These are phyloP conservation scores for Caprella mutica DNA, from an alignment of 2,888 invertebrate species.

Conservation along the genomic window DNA sequence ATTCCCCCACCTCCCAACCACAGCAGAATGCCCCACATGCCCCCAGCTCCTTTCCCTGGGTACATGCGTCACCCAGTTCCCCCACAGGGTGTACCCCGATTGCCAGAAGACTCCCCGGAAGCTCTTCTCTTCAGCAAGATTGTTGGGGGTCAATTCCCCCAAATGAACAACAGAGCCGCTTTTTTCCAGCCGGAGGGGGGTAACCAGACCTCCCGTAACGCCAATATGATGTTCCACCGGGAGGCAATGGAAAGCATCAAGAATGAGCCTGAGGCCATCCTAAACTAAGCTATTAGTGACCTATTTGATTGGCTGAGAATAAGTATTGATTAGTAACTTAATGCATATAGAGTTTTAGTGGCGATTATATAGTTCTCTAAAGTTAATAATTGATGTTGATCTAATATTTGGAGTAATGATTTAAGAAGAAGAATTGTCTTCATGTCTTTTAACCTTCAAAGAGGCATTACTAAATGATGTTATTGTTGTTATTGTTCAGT, in stretches of 20 bases:
- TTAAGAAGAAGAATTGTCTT: no score
- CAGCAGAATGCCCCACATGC: slow-evolving; percentile 27
- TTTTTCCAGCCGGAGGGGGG: not conserved
- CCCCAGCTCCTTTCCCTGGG: slow-evolving; percentile 25
- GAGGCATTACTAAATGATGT: no score
- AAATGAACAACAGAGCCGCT: not conserved
- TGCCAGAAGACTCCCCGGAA: slow-evolving; percentile 24
- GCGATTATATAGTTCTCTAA: no score
- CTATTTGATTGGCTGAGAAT: no score
- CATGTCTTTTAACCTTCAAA: no score
- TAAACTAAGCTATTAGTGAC: no score
- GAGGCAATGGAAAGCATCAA: slow-evolving; percentile 28
- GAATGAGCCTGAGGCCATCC: slow-evolving; percentile 33
- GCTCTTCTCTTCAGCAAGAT: slow-evolving; percentile 28
- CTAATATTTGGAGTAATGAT: no score
- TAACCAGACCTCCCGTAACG: slow-evolving; percentile 14
- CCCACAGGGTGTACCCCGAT: slow-evolving; percentile 16
- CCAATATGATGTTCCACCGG: slow-evolving; percentile 23
- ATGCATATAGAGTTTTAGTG: no score
- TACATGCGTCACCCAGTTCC: slow-evolving; percentile 19
- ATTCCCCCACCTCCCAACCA: slow-evolving; percentile 18
- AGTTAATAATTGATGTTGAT: no score
- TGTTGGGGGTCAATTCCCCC: slow-evolving; percentile 9
- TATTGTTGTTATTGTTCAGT: no score
- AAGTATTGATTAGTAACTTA: no score